Percentiles rank a stretch among this genome's conserved stretches.
phyloP scores from a whole-genome alignment of 1,140 invertebrate species.

The Aphis craccivora region DNA sequence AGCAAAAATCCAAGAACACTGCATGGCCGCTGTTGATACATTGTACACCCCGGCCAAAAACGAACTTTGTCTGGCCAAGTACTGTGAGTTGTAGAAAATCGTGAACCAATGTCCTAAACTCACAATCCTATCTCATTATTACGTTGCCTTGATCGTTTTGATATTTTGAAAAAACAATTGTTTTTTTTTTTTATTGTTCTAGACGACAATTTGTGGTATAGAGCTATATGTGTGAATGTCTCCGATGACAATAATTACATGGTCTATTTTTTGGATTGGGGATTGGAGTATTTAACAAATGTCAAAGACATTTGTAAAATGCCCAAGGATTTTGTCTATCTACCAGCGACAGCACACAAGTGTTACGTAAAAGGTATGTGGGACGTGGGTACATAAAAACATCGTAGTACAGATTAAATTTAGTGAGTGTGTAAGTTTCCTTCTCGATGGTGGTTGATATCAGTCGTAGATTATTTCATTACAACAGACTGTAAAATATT shows the following conservation, averaged over 20 bases:
- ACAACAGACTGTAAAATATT: background rate
- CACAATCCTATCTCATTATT: background rate
- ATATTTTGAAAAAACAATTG: background rate
- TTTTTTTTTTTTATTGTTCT: background rate
- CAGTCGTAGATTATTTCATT: background rate
- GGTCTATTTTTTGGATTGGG: slow-evolving; percentile 47
- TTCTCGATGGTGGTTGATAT: background rate
- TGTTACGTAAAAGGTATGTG: slow-evolving; percentile 24
- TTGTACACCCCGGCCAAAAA: background rate
- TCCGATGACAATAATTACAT: background rate
- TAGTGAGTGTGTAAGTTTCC: too few relatives aligned
- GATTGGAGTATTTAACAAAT: slow-evolving; percentile 17
- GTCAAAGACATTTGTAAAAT: background rate
- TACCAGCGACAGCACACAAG: slow-evolving; percentile 22
- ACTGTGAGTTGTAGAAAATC: background rate
- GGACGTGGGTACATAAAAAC: background rate
- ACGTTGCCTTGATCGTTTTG: background rate
- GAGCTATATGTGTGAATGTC: slow-evolving; percentile 27
- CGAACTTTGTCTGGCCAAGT: slow-evolving; percentile 36
- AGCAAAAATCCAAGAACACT: slow-evolving; percentile 41
- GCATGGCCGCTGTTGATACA: background rate
- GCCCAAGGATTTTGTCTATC: slow-evolving; percentile 31
- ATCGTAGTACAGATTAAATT: background rate
- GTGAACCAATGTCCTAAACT: background rate
- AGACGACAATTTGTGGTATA: slow-evolving; percentile 31